phyloP scores from a whole-genome alignment of 2,888 invertebrate species.

The Baccha elongata region DNA sequence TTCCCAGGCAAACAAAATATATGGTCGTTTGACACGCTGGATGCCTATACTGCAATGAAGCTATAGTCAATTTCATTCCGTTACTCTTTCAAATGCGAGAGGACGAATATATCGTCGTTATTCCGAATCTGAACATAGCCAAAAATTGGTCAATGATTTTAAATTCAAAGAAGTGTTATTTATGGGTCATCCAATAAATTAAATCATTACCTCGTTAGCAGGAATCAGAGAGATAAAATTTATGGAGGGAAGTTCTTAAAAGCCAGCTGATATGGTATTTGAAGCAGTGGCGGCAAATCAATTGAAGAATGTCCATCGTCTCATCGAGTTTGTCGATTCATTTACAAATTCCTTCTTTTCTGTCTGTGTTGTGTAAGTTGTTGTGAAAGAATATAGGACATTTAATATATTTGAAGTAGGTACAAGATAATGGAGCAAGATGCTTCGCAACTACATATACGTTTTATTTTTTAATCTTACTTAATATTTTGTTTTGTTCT shows the following conservation, averaged over 20 bases:
- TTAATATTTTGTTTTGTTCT: no score
- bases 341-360: constrained; percentile 36
- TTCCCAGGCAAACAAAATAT: constrained; percentile 54
- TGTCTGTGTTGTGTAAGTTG: no score
- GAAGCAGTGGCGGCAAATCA: constrained; percentile 36
- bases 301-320: constrained; percentile 46
- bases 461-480: no score
- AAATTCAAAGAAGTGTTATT: constrained; percentile 76
- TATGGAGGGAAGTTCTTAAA: constrained; percentile 53
- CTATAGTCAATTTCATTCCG: constrained; percentile 39
- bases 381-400: neutral
- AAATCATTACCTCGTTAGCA: constrained; percentile 78
- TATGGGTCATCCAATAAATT: constrained; percentile 79
- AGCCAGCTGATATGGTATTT: constrained; percentile 27
- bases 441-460: no score
- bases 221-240: constrained; percentile 33
- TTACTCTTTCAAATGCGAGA: constrained; percentile 2
- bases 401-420: no score
- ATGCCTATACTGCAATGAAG: constrained; percentile 40
- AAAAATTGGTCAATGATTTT: constrained; percentile 66
- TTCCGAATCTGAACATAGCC: constrained; percentile 49
- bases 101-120: constrained; percentile 1
- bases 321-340: constrained; percentile 24
- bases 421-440: no score
- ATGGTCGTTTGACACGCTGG: constrained; percentile 59